A percentile compares a stretch with the other conserved stretches of the same genome.
These are phyloP conservation scores for Erebia ligea DNA, from an alignment of 2,888 invertebrate species.

Conservation along the genomic window DNA sequence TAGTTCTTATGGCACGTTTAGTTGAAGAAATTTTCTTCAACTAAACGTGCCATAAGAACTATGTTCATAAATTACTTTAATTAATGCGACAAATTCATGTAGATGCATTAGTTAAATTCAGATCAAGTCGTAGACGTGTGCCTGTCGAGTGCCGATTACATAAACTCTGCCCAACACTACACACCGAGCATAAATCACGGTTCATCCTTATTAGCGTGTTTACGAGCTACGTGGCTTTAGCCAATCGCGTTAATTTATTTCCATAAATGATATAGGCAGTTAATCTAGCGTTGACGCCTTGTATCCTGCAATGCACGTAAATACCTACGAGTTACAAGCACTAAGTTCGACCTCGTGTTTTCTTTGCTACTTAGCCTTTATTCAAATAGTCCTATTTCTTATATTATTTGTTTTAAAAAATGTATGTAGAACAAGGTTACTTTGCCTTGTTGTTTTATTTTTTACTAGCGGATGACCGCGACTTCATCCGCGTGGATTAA, in stretches of 20 bases:
- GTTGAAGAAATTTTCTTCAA: too few relatives aligned
- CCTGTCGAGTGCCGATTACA: constrained; percentile 11
- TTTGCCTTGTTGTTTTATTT: not conserved
- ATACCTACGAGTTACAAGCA: constrained; percentile 20
- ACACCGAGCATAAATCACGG: constrained; percentile 43
- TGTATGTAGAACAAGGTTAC: not conserved
- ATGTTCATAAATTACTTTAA: not conserved
- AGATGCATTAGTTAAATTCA: not conserved
- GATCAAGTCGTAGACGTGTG: constrained; percentile 10
- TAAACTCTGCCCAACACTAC: constrained; percentile 16
- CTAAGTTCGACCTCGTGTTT: constrained; percentile 18
- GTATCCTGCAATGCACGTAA: constrained; percentile 38
- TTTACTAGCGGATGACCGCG: too few relatives aligned
- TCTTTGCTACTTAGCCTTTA: not conserved
- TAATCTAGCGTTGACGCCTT: constrained; percentile 48
- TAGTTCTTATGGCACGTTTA: too few relatives aligned
- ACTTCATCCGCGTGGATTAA: too few relatives aligned
- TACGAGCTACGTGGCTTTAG: constrained; percentile 44
- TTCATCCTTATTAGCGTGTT: constrained; percentile 47
- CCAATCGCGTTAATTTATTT: constrained; percentile 64
- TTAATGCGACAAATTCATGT: not conserved
- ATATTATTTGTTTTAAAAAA: not conserved
- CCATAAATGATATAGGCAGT: constrained; percentile 60
- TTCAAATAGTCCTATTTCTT: not conserved
- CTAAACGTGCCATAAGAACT: too few relatives aligned